Conservation (phyloP, 2,113 vertebrate genomes). For the Suncus etruscus region DNA sequence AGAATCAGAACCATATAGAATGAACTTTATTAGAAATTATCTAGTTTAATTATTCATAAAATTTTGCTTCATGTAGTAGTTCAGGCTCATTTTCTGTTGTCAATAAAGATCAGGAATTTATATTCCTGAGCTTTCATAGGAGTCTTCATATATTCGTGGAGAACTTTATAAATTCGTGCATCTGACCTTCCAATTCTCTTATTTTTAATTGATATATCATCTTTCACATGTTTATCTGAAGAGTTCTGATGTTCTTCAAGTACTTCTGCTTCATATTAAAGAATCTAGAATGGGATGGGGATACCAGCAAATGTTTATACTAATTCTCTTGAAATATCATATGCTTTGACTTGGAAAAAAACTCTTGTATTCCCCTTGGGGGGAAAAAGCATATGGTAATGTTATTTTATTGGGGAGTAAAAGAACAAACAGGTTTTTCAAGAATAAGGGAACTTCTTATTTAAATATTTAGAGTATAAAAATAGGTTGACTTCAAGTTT, state of each 20-base stretch:
- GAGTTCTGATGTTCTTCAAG: background rate
- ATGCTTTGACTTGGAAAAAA: no score
- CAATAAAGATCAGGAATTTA: background rate
- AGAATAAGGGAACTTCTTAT: background rate
- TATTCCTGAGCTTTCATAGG: background rate
- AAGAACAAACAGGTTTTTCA: background rate
- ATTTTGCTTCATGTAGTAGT: background rate
- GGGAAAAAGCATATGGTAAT: no score
- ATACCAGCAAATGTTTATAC: background rate
- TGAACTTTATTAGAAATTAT: background rate
- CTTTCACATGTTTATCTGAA: background rate
- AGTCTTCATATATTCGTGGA: background rate
- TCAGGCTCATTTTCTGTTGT: conserved; percentile 31
- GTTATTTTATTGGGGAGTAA: no score
- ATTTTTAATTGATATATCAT: background rate
- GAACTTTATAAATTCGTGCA: background rate
- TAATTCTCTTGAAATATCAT: no score
- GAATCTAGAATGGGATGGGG: background rate
- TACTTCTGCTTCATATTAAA: background rate
- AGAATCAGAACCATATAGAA: background rate
- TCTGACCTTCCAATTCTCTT: background rate
- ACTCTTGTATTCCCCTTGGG: no score
- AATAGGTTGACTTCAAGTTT: background rate
- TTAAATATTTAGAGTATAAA: conserved; percentile 26
- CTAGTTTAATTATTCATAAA: background rate